phyloP scores from a whole-genome alignment of 2,888 invertebrate genomes.

The Caenorhabditis sp. region DNA sequence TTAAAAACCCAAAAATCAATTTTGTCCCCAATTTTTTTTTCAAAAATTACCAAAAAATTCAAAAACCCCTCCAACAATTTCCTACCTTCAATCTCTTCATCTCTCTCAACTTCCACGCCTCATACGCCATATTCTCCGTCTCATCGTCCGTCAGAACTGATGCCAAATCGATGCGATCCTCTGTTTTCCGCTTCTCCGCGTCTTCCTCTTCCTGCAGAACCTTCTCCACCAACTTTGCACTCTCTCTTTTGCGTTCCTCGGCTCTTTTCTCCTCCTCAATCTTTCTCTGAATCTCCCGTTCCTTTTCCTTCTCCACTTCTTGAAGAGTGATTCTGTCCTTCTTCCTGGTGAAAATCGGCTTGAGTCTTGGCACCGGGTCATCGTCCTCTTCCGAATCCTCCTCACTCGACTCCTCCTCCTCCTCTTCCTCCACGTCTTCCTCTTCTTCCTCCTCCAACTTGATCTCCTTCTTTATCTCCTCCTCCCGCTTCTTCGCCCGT shows the following conservation, averaged over 20 bases:
- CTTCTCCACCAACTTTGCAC: constrained; percentile 87
- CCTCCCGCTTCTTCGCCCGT: constrained; percentile 53
- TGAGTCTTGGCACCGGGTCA: constrained; percentile 84
- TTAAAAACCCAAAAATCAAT: too few relatives aligned
- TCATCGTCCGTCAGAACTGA: constrained; percentile 83
- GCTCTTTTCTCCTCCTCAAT: constrained; percentile 90
- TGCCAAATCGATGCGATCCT: constrained; percentile 80
- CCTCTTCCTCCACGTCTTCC: constrained; percentile 69
- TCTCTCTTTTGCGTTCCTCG: constrained; percentile 92
- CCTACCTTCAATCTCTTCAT: constrained; percentile 95
- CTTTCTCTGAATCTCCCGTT: constrained; percentile 91
- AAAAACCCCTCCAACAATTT: too few relatives aligned
- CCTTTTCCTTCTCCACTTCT: constrained; percentile 93
- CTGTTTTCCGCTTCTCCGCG: constrained; percentile 86
- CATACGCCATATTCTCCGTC: constrained; percentile 80
- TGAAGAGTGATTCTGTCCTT: constrained; percentile 94
- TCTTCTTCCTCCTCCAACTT: constrained; percentile 70
- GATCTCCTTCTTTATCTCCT: constrained; percentile 59
- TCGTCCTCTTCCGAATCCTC: constrained; percentile 84
- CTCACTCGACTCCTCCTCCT: constrained; percentile 71
- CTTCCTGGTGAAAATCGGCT: constrained; percentile 84
- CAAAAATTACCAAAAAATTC: too few relatives aligned
- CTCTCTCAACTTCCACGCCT: constrained; percentile 97
- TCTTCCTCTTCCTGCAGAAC: constrained; percentile 88
- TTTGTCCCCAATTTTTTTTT: too few relatives aligned